A percentile compares a stretch with the other conserved stretches of the same genome.
These are phyloP conservation scores for Onychomys arenicola DNA, from an alignment of 2,797 vertebrate species.

Conservation along the genomic window DNA sequence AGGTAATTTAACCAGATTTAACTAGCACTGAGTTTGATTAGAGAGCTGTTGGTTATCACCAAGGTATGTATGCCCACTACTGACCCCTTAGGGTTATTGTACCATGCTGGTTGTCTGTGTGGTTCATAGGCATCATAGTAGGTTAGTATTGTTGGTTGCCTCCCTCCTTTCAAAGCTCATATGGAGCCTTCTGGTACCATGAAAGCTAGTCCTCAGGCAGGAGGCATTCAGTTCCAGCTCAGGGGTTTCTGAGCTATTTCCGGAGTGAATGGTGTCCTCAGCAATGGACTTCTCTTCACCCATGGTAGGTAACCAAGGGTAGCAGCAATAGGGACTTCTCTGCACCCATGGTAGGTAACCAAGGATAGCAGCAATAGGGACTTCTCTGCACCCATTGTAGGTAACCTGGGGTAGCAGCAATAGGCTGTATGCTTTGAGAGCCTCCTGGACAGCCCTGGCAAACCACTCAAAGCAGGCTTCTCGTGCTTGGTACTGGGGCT, in stretches of 20 bases:
- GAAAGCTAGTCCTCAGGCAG: neutral
- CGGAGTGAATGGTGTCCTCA: neutral
- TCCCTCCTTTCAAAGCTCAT: neutral
- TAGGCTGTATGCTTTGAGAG: neutral
- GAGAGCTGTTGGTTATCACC: neutral
- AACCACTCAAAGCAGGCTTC: neutral
- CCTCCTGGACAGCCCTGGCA: neutral
- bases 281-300: neutral
- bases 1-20: neutral
- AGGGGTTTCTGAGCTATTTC: neutral
- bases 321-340: neutral
- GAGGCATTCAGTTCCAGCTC: neutral
- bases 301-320: neutral
- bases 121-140: neutral
- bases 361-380: neutral
- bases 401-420: neutral
- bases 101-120: neutral
- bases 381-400: neutral
- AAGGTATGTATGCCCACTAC: neutral
- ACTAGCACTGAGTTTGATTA: neutral
- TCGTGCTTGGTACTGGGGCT: neutral
- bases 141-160: neutral
- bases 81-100: neutral
- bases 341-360: neutral
- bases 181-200: neutral